These are phyloP conservation scores for Campylomormyrus tamandua DNA, from an alignment of 2,113 vertebrate species.

Conservation along the genomic window DNA sequence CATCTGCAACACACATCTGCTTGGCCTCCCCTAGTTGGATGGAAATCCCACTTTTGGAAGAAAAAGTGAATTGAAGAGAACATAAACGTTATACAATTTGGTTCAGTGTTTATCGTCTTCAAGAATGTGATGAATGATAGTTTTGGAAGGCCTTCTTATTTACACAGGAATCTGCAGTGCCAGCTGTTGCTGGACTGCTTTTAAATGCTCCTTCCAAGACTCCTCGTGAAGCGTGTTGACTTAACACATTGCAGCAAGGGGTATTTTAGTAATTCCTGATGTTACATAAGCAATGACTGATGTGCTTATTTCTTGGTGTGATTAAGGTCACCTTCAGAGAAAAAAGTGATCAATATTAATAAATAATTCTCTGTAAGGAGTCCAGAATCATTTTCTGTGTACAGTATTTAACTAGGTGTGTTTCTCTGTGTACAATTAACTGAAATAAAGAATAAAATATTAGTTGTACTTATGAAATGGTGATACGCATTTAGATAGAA, in stretches of 20 bases:
- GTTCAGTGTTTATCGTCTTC: conserved; percentile 43
- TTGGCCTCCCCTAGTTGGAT: not conserved
- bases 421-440: not conserved
- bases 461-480: not conserved
- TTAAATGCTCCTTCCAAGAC: not conserved
- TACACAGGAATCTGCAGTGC: not conserved
- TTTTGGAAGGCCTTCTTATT: conserved; percentile 25
- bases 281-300: not conserved
- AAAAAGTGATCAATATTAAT: not conserved
- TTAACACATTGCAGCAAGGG: not conserved
- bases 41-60: not conserved
- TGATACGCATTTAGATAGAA: not conserved
- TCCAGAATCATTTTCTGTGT: not conserved
- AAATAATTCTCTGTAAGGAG: not conserved
- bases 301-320: not conserved
- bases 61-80: conserved; percentile 6
- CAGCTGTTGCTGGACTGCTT: not conserved
- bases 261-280: not conserved
- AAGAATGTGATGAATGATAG: conserved; percentile 43
- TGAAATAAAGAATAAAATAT: not conserved
- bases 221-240: not conserved
- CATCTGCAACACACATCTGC: not conserved
- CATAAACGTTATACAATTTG: not conserved
- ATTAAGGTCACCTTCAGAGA: not conserved
- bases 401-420: not conserved